Evolutionary conservation across 2,797 vertebrate genomes (phyloP), one percentile per base, ranked within the genome.

Genomic region (Ambastaia sidthimunki): DNA sequence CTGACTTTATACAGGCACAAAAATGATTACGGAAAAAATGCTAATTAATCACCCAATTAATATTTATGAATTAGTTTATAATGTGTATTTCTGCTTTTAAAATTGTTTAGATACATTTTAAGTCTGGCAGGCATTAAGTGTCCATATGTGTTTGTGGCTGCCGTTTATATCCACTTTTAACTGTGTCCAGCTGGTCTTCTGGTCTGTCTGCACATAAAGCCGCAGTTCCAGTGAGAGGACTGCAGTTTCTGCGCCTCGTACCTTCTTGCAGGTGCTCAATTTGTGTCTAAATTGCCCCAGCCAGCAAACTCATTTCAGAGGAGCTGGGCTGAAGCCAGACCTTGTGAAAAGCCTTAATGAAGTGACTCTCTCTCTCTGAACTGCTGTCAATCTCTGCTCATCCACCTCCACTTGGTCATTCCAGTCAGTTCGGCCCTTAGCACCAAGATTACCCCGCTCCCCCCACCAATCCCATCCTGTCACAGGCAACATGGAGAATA

Each of bases 231-330:
- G 47, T 19, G 15, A 79, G 77, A 44, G 52, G 21, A 28, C n/a
- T 54, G 62, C n/a, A 10, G 47, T 80, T 44, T 60, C 44, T 78
- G 48, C 60, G 66, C 48, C 77, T 71, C 55, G 18, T 75, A 71
- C 70, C 76, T 79, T 84, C 63, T 71, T 76, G 72, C 77, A 78
- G 84, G 80, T 74, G 78, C 72, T 82, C 84, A 85, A 87, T 88
- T 88, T 87, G 82, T 87, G 69, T 83, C 84, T 84, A 83, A 83
- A 88, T 88, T 83, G 86, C 70, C 74, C 83, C 15, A 78, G 84
- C 83, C 73, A 50, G 65, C 82, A 84, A 87, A 85, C 84, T 84
- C 83, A 83, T 88, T 88, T 86, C 78, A 72, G 77, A 76, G 48
- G 63, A 74, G 75, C 77, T 76, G 76, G 85, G 69, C 71, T 70